Evolutionary conservation across 1,140 invertebrate species (phyloP).

Genomic region (Dryas iulia): DNA sequence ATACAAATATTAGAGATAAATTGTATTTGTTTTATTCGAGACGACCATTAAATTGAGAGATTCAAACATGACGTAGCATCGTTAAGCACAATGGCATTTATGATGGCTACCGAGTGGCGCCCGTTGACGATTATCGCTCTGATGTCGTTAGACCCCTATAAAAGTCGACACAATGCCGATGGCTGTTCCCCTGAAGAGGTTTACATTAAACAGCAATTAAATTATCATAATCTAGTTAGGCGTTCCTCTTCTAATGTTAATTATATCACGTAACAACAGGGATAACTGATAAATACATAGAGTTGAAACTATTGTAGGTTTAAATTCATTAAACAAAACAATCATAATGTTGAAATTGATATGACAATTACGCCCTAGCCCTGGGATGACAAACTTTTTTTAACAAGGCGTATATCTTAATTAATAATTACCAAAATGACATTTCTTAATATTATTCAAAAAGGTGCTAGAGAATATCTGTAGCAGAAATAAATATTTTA

Average conservation of each 20-base stretch:
- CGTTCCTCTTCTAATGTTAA: background rate
- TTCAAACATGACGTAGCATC: conserved; percentile 24
- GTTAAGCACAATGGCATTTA: conserved; percentile 36
- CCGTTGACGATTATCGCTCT: conserved; percentile 20
- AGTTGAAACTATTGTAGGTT: too few relatives aligned
- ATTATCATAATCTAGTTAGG: conserved; percentile 12
- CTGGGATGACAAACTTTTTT: too few relatives aligned
- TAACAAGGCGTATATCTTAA: too few relatives aligned
- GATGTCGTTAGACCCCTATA: conserved; percentile 23
- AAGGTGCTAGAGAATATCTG: too few relatives aligned
- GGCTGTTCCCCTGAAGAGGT: background rate
- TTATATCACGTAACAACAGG: background rate
- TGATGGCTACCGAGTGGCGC: conserved; percentile 28
- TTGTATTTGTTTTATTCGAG: background rate
- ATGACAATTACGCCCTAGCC: too few relatives aligned
- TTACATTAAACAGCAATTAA: conserved; percentile 8
- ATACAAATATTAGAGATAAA: background rate
- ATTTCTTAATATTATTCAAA: too few relatives aligned
- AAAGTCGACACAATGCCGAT: conserved; percentile 17
- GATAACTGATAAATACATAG: too few relatives aligned
- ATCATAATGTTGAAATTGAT: too few relatives aligned
- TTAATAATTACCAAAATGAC: too few relatives aligned
- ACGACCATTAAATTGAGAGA: conserved; percentile 29
- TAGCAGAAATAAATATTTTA: too few relatives aligned
- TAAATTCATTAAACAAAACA: too few relatives aligned